Evolutionary conservation across 2,113 vertebrate species (phyloP).

Genomic region (Parus major): DNA sequence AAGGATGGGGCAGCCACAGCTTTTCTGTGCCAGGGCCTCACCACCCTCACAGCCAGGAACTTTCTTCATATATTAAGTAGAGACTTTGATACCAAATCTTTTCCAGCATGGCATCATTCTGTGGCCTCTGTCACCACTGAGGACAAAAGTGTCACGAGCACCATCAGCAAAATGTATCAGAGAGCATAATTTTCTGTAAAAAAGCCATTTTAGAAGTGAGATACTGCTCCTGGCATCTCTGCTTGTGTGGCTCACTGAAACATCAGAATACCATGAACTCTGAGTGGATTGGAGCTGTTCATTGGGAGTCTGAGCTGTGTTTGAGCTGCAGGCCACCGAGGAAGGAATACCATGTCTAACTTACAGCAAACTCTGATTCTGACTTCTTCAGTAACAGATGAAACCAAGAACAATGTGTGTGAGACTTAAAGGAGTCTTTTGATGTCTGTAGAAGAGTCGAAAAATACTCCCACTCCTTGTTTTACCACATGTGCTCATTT

Average conservation of each 20-base stretch:
- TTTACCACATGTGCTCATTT: background rate
- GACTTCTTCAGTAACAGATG: background rate
- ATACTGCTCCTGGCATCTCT: background rate
- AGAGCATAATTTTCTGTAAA: background rate
- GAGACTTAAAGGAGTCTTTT: background rate
- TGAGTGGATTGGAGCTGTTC: background rate
- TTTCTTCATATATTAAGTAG: background rate
- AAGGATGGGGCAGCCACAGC: background rate
- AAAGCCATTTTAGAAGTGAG: background rate
- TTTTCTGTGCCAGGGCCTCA: background rate
- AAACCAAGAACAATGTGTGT: background rate
- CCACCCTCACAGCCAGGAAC: background rate
- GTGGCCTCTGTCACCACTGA: background rate
- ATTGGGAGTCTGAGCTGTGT: background rate
- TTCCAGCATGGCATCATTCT: background rate
- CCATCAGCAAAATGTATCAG: background rate
- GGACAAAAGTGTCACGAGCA: fast-evolving
- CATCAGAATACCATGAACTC: background rate
- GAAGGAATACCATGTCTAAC: background rate
- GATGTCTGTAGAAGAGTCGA: background rate
- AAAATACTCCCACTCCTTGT: background rate
- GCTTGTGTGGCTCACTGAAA: background rate
- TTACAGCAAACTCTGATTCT: background rate
- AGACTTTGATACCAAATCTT: background rate
- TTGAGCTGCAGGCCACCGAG: background rate